phyloP scores from a whole-genome alignment of 2,888 invertebrate species.

The Auanema freiburgensis region DNA sequence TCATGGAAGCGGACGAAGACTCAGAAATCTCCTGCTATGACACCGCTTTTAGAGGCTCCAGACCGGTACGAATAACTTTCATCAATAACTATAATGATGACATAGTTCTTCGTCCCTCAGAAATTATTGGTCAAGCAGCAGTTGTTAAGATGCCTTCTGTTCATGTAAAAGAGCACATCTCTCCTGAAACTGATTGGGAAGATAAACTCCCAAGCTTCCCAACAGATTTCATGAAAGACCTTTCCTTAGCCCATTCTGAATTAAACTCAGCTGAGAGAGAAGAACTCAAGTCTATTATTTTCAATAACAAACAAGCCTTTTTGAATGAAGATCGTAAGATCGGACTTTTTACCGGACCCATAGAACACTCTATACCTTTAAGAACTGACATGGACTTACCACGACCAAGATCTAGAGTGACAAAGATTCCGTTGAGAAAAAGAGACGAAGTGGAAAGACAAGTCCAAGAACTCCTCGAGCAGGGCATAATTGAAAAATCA shows the following conservation, averaged over 20 bases:
- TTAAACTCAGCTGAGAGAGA: not conserved
- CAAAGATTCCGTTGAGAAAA: conserved; percentile 17
- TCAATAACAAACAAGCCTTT: conserved; percentile 12
- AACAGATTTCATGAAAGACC: conserved; percentile 4
- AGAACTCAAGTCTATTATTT: conserved; percentile 14
- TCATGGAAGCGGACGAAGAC: too few relatives aligned
- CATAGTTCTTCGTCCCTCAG: too few relatives aligned
- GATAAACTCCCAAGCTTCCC: conserved; percentile 1
- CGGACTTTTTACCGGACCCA: conserved; percentile 23
- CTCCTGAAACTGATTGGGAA: conserved; percentile 25
- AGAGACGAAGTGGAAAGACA: conserved; percentile 24
- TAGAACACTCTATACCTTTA: conserved; percentile 23
- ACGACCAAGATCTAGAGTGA: conserved; percentile 8
- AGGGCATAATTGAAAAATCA: too few relatives aligned
- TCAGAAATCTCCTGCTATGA: too few relatives aligned
- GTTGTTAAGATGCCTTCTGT: too few relatives aligned
- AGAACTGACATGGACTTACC: conserved; percentile 10
- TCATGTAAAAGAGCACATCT: conserved; percentile 3
- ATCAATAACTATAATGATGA: too few relatives aligned
- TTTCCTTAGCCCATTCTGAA: not conserved
- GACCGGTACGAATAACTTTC: too few relatives aligned
- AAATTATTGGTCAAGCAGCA: too few relatives aligned
- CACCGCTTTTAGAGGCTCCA: too few relatives aligned
- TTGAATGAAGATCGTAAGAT: conserved; percentile 28
- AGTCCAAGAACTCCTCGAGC: conserved; percentile 19